phyloP scores from a whole-genome alignment of 2,888 invertebrate genomes.

The Myopa tessellatipennis region DNA sequence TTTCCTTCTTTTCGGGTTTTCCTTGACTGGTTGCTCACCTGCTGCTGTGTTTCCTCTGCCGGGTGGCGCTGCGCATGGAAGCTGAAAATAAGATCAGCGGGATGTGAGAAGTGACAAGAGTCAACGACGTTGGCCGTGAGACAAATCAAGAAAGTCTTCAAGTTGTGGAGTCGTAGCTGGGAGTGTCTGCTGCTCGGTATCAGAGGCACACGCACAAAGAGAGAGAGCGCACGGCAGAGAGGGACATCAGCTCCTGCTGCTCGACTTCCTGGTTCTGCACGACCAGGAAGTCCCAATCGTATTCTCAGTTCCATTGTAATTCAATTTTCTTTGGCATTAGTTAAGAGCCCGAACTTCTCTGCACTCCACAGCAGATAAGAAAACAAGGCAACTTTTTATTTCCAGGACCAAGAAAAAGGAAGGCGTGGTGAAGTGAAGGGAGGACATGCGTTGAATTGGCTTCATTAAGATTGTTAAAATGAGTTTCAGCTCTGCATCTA shows the following conservation, averaged over 20 bases:
- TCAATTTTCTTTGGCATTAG: not conserved
- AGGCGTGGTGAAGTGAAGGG: not conserved
- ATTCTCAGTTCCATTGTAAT: not conserved
- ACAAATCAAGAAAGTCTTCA: too few relatives aligned
- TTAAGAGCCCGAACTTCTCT: not conserved
- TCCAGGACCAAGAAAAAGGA: not conserved
- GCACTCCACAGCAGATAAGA: not conserved
- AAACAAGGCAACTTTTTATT: too few relatives aligned
- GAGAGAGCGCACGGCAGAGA: not conserved
- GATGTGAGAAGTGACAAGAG: conserved; percentile 14
- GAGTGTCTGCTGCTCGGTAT: too few relatives aligned
- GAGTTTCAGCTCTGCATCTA: too few relatives aligned
- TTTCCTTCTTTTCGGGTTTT: too few relatives aligned
- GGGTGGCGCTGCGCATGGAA: not conserved
- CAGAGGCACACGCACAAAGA: not conserved
- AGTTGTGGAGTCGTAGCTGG: not conserved
- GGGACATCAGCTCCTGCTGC: not conserved
- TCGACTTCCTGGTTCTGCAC: too few relatives aligned
- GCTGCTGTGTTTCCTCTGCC: not conserved
- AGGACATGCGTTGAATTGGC: not conserved
- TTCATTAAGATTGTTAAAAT: not conserved
- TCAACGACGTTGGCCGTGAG: not conserved
- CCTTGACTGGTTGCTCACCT: too few relatives aligned
- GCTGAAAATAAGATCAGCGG: conserved; percentile 23
- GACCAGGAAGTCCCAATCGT: not conserved